These are phyloP conservation scores for Cephus cinctus DNA, from an alignment of 1,140 invertebrate genomes.

Conservation along the genomic window DNA sequence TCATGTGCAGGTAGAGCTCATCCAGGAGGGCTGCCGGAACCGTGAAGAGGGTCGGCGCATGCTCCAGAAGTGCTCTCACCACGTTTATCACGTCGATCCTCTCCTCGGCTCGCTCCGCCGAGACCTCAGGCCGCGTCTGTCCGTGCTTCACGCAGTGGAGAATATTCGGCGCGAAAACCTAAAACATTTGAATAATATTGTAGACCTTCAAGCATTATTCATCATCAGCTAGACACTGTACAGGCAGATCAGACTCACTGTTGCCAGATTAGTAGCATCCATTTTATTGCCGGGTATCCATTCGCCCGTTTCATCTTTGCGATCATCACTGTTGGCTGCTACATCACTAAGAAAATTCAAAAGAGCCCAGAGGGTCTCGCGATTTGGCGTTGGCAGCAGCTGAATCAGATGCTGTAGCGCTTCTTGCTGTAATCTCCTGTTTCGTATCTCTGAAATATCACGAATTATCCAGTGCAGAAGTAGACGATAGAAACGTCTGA, in stretches of 20 bases:
- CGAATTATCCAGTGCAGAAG: background rate
- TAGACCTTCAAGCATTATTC: no score
- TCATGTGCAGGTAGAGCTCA: conserved; percentile 81
- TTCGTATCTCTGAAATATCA: conserved; percentile 74
- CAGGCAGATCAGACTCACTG: conserved; percentile 53
- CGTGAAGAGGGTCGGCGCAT: conserved; percentile 73
- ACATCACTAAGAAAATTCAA: conserved; percentile 80
- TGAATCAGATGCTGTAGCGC: conserved; percentile 82
- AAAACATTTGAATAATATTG: no score
- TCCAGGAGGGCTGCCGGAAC: conserved; percentile 79
- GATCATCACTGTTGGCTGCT: conserved; percentile 71
- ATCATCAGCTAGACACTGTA: no score
- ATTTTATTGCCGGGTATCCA: conserved; percentile 85
- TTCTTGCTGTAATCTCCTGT: conserved; percentile 77
- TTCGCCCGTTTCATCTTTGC: conserved; percentile 59
- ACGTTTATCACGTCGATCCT: conserved; percentile 87
- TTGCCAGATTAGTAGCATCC: conserved; percentile 88
- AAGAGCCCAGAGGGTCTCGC: conserved; percentile 83
- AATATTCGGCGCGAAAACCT: conserved; percentile 90
- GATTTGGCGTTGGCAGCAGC: conserved; percentile 79
- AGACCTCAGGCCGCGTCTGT: conserved; percentile 62
- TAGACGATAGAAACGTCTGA: background rate
- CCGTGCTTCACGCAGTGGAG: conserved; percentile 73
- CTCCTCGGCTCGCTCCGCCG: conserved; percentile 73
- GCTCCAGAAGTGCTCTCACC: conserved; percentile 77